These are phyloP conservation scores for Desmodus rotundus DNA, from an alignment of 2,113 vertebrate genomes.

Conservation along the genomic window DNA sequence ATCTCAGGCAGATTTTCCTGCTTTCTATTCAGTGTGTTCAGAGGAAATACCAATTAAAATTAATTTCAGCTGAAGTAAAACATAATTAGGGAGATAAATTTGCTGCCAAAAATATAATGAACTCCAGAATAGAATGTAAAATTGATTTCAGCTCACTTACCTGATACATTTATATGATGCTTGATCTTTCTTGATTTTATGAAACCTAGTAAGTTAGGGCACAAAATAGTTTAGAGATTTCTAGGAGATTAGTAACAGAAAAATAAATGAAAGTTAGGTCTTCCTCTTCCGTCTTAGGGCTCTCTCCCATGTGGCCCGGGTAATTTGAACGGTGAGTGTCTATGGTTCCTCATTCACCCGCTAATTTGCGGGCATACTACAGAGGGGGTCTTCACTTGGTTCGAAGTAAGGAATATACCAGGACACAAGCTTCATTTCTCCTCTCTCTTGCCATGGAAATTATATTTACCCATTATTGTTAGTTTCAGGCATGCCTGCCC, in stretches of 20 bases:
- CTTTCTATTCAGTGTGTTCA: conserved; percentile 54
- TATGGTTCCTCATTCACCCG: neutral
- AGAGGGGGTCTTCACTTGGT: neutral
- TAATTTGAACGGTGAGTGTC: neutral
- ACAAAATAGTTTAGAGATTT: conserved; percentile 37
- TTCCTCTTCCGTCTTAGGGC: neutral
- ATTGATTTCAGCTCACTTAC: conserved; percentile 52
- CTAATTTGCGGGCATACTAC: neutral
- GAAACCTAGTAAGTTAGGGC: neutral
- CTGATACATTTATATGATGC: conserved; percentile 8
- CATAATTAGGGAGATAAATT: conserved; percentile 72
- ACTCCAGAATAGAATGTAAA: conserved; percentile 65
- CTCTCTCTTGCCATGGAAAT: neutral
- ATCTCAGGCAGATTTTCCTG: conserved; percentile 49
- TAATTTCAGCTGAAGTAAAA: conserved; percentile 72
- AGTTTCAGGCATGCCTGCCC: neutral
- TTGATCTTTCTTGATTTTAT: conserved; percentile 31
- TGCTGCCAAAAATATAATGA: conserved; percentile 73
- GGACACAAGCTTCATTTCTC: neutral
- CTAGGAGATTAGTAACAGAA: conserved; percentile 26
- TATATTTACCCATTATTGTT: neutral
- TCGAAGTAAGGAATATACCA: neutral
- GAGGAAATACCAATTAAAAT: conserved; percentile 70
- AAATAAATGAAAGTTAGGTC: neutral
- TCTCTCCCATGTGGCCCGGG: neutral